Evolutionary conservation across 2,888 invertebrate genomes (phyloP), one percentile per base, ranked within the genome.

Genomic region (Andrena marginata): DNA sequence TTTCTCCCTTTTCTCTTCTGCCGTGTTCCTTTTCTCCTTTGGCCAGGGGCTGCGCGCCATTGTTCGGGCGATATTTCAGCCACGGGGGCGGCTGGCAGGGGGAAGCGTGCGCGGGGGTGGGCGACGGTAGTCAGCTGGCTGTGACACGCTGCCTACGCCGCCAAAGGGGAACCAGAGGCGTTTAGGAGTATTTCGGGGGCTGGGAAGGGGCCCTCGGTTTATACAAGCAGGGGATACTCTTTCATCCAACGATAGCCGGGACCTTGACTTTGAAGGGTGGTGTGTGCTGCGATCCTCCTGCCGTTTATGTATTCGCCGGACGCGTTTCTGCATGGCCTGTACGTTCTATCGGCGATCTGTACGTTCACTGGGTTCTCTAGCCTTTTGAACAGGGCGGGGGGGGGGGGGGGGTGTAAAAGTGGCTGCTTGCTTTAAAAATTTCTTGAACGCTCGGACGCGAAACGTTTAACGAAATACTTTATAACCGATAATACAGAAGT

Each of bases 41-140:
- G 75, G 82, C 71, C 84, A 85, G 83, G 85, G 89, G 88, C 88
- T 87, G 91, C 70, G 85, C 93, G 92, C 93, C 93, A 94, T 94
- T 94, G 93, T 94, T 94, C 92, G 89, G 88, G 92, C 93, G 91
- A 94, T 94, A 94, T 94, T 94, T 94, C 92, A 94, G 91, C 89
- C 80, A 89, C 90, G 91, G 91, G 90, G 92, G 89, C 90, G 92
- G 91, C 85, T 89, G 90, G 86, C 87, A 84, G 87, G 68, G 76
- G 86, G 85, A 83, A 54, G 71, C 20, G 56, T 26, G 80, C 81
- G 77, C 83, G 85, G 84, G 86, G 80, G 77, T 73, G 77, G 87
- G 87, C 89, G 91, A 89, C 85, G 90, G 89, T 88, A 94, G 94
- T 94, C 94, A 94, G 94, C 94, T 94, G 94, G 92, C 90, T 92